A percentile compares a stretch with the other conserved stretches of the same genome.
These are phyloP conservation scores for Spilosoma lubricipeda DNA, from an alignment of 2,888 invertebrate species.

Conservation along the genomic window DNA sequence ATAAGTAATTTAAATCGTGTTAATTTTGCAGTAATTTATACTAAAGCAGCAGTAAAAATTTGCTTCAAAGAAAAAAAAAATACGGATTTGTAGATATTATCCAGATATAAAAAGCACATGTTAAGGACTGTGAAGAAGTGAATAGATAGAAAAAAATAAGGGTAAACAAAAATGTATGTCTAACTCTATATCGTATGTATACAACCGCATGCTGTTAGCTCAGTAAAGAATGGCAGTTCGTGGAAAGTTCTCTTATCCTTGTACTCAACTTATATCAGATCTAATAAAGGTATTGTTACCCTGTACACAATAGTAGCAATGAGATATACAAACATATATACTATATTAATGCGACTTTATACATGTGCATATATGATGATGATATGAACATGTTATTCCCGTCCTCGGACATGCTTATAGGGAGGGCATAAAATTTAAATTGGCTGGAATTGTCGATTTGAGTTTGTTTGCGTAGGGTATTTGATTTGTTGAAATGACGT, in stretches of 20 bases:
- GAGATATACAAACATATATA: slow-evolving; percentile 9
- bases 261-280: slow-evolving; percentile 9
- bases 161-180: neutral
- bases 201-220: slow-evolving; percentile 2
- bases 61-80: neutral
- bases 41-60: neutral
- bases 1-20: neutral
- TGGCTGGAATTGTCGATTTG: slow-evolving; percentile 77
- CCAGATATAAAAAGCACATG: neutral
- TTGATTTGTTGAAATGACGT: slow-evolving; percentile 82
- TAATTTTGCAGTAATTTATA: neutral
- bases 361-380: slow-evolving; percentile 35
- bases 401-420: slow-evolving; percentile 55
- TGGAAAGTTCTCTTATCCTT: slow-evolving; percentile 15
- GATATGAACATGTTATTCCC: slow-evolving; percentile 55
- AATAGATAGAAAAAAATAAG: neutral
- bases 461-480: slow-evolving; percentile 77
- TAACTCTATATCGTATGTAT: neutral
- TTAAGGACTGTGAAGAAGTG: neutral
- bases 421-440: slow-evolving; percentile 74
- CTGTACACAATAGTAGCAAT: slow-evolving; percentile 14
- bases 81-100: neutral
- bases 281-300: slow-evolving; percentile 16
- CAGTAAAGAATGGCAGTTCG: slow-evolving; percentile 8
- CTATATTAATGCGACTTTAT: slow-evolving; percentile 33